Evolutionary conservation across 1,140 invertebrate genomes (phyloP), one percentile per base, ranked within the genome.

Genomic region (Drosophila ironensis): DNA sequence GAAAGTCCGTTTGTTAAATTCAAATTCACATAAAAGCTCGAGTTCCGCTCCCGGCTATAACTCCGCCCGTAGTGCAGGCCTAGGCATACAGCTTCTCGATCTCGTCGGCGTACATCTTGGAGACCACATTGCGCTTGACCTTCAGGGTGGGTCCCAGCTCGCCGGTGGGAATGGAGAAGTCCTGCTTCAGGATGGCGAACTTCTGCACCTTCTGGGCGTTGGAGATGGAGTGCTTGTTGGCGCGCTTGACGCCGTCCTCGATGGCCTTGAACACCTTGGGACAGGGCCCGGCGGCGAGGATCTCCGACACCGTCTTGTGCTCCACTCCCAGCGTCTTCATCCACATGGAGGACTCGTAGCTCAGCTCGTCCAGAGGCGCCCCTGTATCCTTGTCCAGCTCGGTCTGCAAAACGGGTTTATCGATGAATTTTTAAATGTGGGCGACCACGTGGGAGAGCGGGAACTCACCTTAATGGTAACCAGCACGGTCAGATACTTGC

Each of bases 141-240:
- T 98, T 98, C 84, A 98, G 91, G 17, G 97, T 98, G 51, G 96
- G 96, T 57, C 95, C 96, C 77, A 98, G 91, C 92, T 98, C 97
- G 67, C 97, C 97, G 16, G 95, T 96, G 50, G 93, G 91, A 61
- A 97, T 91, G 9, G 96, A 97, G 91, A 98, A 98, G 88, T 98
- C 97, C 33, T 92, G 92, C 0, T 96, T 95, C 54, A 98, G 91
- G 59, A 98, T 93, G n/a, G 92, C 91, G 91, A 97, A 98, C 88
- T 98, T 98, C 89, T 98, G 96, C 47, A 98, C 92, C 88, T 93
- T 95, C 80, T 97, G 95, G 47, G 97, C 97, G 90, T 96, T 96
- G 4, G 96, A 98, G 53, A 95, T 94, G 25, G 96, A 94, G 60
- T 94, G 91, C 53, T 92, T 91, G 90, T 98, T 98, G 16, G 94